Percentiles rank a stretch among this genome's conserved stretches.
Conservation (phyloP, 2,888 invertebrate genomes). For the Chymomyza caudatula region DNA sequence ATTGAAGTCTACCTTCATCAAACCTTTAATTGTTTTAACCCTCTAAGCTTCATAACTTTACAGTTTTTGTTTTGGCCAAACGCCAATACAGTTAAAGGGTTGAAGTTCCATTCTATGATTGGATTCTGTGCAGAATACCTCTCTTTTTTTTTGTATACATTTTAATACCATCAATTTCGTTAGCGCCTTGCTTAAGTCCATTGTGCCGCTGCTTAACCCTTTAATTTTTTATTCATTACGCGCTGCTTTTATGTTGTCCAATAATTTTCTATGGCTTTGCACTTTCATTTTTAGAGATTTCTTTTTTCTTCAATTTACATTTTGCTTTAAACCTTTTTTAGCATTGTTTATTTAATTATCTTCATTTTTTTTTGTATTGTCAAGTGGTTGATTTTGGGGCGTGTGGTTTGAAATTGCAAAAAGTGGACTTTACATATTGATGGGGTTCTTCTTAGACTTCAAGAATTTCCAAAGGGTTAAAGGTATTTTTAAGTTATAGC, state of each 20-base stretch:
- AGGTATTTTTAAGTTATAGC: slow-evolving; percentile 10
- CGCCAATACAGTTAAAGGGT: too few relatives aligned
- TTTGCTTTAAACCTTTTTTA: slow-evolving; percentile 51
- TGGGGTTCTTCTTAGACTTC: slow-evolving; percentile 1
- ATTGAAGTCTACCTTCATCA: too few relatives aligned
- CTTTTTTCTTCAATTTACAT: slow-evolving; percentile 40
- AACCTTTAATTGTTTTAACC: too few relatives aligned
- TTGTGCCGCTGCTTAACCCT: slow-evolving; percentile 1
- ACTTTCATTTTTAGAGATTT: slow-evolving; percentile 38
- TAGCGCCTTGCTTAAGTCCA: too few relatives aligned
- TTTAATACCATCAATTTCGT: neutral
- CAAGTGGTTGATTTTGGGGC: slow-evolving; percentile 56
- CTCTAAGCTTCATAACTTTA: too few relatives aligned
- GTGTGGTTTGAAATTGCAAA: slow-evolving; percentile 18
- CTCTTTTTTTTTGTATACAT: neutral
- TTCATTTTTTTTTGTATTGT: slow-evolving; percentile 58
- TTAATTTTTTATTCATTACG: slow-evolving; percentile 43
- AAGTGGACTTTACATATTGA: neutral
- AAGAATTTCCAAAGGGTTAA: slow-evolving; percentile 20
- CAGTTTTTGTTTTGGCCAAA: too few relatives aligned
- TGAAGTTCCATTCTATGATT: too few relatives aligned
- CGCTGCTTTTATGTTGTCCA: slow-evolving; percentile 51
- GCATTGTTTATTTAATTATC: slow-evolving; percentile 68
- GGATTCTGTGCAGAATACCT: too few relatives aligned
- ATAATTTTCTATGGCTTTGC: slow-evolving; percentile 63